phyloP scores from a whole-genome alignment of 2,888 invertebrate species.

The Sicus ferrugineus region DNA sequence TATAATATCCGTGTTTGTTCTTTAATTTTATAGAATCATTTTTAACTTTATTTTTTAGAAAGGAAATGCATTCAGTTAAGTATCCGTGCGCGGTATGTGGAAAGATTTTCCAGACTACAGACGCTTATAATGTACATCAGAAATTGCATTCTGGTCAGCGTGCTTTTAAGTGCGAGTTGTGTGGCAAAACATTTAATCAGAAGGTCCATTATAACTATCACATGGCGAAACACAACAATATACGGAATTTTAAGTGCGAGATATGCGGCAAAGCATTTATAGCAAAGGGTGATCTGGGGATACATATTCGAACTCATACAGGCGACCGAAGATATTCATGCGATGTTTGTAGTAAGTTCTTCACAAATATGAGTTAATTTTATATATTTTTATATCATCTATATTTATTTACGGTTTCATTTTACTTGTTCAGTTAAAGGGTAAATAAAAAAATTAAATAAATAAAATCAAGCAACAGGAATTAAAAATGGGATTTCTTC shows the following conservation, averaged over 20 bases:
- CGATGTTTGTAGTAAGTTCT: conserved; percentile 51
- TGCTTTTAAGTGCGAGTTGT: conserved; percentile 45
- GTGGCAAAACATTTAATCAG: conserved; percentile 50
- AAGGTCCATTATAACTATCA: conserved; percentile 51
- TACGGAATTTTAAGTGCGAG: conserved; percentile 51
- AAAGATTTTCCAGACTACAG: conserved; percentile 43
- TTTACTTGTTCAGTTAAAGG: background rate
- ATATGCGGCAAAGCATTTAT: conserved; percentile 50
- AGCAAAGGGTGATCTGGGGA: conserved; percentile 48
- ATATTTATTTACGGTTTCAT: background rate
- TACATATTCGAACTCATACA: conserved; percentile 49
- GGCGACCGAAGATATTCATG: conserved; percentile 51
- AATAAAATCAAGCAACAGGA: background rate
- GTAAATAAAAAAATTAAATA: no score
- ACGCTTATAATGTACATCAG: conserved; percentile 46
- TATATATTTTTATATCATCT: background rate
- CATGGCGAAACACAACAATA: conserved; percentile 50
- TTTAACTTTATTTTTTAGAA: conserved; percentile 34
- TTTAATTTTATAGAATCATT: background rate
- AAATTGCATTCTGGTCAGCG: conserved; percentile 44
- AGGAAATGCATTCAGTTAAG: conserved; percentile 38
- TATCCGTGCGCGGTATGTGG: conserved; percentile 44
- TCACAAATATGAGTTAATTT: no score
- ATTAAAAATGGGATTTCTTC: background rate
- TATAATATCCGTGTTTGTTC: no score